A percentile compares a stretch with the other conserved stretches of the same genome.
phyloP scores from a whole-genome alignment of 2,888 invertebrate species.

The Sabellastarte sp. region DNA sequence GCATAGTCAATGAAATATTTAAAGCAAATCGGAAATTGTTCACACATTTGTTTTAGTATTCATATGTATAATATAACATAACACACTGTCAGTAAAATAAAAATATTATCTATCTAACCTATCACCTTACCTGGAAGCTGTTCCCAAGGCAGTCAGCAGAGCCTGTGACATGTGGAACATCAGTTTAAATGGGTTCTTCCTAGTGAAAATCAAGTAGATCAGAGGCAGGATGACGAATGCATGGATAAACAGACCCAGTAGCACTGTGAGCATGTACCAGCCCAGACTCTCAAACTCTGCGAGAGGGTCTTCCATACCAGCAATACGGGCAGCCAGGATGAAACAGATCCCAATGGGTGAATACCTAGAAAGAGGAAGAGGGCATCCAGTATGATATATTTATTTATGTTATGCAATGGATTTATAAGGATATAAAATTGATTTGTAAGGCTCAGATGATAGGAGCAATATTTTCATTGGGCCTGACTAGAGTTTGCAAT shows the following conservation, averaged over 20 bases:
- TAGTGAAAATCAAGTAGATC: constrained; percentile 76
- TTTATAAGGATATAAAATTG: no score
- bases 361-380: constrained; percentile 51
- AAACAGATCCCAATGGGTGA: constrained; percentile 51
- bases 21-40: no score
- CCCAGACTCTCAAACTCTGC: constrained; percentile 61
- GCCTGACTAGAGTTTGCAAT: no score
- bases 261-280: constrained; percentile 72
- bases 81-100: no score
- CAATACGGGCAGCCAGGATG: constrained; percentile 73
- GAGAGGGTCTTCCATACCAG: constrained; percentile 71
- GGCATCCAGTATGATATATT: no score
- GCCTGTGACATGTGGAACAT: constrained; percentile 80
- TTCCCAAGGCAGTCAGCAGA: constrained; percentile 83
- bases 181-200: constrained; percentile 83
- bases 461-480: no score
- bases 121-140: constrained; percentile 75
- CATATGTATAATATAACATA: no score
- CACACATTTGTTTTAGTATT: no score
- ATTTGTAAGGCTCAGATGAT: no score
- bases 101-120: neutral
- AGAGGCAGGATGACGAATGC: constrained; percentile 81
- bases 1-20: no score
- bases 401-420: no score
- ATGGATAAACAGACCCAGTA: constrained; percentile 79